Conservation (phyloP, 2,113 vertebrate species). For the Centrocercus urophasianus region DNA sequence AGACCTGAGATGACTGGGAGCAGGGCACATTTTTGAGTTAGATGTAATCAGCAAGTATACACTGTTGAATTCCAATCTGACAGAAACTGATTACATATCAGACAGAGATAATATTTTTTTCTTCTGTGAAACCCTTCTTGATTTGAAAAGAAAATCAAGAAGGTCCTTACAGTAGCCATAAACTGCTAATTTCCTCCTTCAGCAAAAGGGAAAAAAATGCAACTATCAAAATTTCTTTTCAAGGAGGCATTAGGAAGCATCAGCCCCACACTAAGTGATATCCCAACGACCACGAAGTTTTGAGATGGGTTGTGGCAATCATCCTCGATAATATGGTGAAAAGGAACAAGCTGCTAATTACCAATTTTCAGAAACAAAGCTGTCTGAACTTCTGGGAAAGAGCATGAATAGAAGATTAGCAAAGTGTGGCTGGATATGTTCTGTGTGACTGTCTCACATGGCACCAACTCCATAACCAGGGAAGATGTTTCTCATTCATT, state of each 20-base stretch:
- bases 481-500: not conserved
- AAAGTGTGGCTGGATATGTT: not conserved
- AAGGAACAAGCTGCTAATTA: slow-evolving; percentile 29
- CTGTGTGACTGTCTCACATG: not conserved
- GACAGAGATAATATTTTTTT: not conserved
- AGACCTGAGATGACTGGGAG: not conserved
- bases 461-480: not conserved
- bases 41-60: not conserved
- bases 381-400: not conserved
- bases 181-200: slow-evolving; percentile 31
- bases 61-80: not conserved
- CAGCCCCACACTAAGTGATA: not conserved
- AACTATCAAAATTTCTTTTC: not conserved
- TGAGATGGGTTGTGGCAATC: not conserved
- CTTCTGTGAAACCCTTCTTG: not conserved
- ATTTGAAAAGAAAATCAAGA: slow-evolving; percentile 49
- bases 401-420: not conserved
- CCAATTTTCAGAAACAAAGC: slow-evolving; percentile 33
- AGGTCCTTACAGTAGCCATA: not conserved
- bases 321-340: not conserved
- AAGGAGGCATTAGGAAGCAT: not conserved
- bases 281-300: not conserved
- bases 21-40: not conserved
- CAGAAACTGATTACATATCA: not conserved
- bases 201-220: not conserved